Conservation (phyloP, 2,888 invertebrate genomes). For the Melanostoma mellinum region DNA sequence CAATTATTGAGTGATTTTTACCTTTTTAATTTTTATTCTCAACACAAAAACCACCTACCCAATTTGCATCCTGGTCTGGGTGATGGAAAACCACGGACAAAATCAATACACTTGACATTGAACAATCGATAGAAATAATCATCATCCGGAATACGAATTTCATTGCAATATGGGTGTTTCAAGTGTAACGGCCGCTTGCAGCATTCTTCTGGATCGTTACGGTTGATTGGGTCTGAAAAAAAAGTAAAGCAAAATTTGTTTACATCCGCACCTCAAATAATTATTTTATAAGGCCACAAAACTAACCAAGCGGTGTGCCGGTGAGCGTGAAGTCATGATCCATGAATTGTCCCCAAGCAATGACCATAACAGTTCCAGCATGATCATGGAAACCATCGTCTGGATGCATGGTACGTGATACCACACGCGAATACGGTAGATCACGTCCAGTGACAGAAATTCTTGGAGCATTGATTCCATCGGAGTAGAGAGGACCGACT, state of each 20-base stretch:
- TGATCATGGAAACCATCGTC: conserved; percentile 97
- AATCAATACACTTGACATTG: conserved; percentile 93
- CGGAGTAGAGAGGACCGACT: conserved; percentile 90
- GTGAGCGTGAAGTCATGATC: conserved; percentile 96
- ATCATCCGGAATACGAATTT: conserved; percentile 93
- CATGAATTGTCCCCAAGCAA: conserved; percentile 97
- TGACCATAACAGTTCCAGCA: conserved; percentile 95
- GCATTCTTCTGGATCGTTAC: conserved; percentile 95
- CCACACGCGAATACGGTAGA: conserved; percentile 91
- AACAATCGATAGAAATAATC: conserved; percentile 95
- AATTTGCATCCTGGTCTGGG: conserved; percentile 93
- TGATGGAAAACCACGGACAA: conserved; percentile 94
- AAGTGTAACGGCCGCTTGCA: conserved; percentile 91
- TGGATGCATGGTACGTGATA: conserved; percentile 95
- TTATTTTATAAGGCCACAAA: conserved; percentile 13
- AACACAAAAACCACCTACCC: conserved; percentile 83
- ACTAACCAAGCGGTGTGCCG: conserved; percentile 91
- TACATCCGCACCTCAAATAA: conserved; percentile 6
- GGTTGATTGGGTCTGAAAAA: conserved; percentile 88
- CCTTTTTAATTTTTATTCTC: not conserved
- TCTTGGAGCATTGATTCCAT: conserved; percentile 92
- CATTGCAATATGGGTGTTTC: conserved; percentile 95
- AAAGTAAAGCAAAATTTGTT: conserved; percentile 23
- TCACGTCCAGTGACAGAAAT: conserved; percentile 90
- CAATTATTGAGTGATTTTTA: conserved; percentile 17